Base-by-base conservation (phyloP, 2,113 vertebrate species). In the Marcusenius ussheri region DNA sequence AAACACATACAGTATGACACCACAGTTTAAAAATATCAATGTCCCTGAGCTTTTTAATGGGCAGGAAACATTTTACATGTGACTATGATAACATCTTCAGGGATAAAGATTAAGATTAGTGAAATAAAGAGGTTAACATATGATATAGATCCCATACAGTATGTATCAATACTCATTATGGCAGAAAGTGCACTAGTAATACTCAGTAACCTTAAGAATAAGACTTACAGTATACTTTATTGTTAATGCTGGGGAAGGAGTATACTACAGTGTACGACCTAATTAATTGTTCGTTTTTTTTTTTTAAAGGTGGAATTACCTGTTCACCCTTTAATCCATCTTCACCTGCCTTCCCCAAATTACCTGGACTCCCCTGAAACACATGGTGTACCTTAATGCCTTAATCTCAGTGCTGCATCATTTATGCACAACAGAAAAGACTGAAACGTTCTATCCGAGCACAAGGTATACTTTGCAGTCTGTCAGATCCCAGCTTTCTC, bases 301-400 rank as follows among this genome's bases (percentile, higher is more conserved):
- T 42, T 42, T 42, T 42, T 42, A 42, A 77, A 5, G 27, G 47
- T 24, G 1, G 46, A 47, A 5, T 90, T 93, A 97, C 97, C 96
- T 96, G 95, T 58, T 96, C 95, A 90, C 97, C 97, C 87, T 97
- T 97, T 21, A 91, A 66, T 47, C 97, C 97, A 0, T 58, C 89
- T 89, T 88, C 90, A 50, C 96, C 96, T 0, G 90, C 86, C 53
- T 91, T 0, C 0, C 97, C 97, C 0, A 58, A 3, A 46, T 92
- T 39, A 21, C 96, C 97, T 1, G 27, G 91, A 47, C 93, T 93
- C 87, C 96, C 97, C 97, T 97, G 89, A 91, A 92, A 95, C 19
- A 91, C 5, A 51, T 77, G 92, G 5, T 6, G 21, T 45, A 4
- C 39, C 53, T 90, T 6, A 84, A 49, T 42, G 3, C 42, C 31